phyloP scores from a whole-genome alignment of 2,113 vertebrate genomes.

The Poecile atricapillus region DNA sequence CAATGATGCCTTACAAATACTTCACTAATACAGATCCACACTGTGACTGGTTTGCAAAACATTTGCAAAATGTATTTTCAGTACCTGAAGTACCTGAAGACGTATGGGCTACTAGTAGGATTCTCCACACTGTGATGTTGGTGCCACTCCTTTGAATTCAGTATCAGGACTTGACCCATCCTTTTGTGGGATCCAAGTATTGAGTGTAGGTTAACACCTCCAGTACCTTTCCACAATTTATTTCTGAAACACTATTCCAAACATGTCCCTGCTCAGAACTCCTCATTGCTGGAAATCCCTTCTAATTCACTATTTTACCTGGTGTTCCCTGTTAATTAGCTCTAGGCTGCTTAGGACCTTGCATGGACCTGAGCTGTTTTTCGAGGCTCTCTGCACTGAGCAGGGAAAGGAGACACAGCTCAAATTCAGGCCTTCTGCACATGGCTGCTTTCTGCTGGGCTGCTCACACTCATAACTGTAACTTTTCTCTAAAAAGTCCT shows the following conservation, averaged over 20 bases:
- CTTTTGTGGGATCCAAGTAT: not conserved
- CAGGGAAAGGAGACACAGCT: not conserved
- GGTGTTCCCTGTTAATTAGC: not conserved
- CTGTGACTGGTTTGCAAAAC: not conserved
- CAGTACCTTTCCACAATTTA: not conserved
- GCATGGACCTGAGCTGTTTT: rapidly evolving
- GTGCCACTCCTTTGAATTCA: not conserved
- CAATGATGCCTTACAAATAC: not conserved
- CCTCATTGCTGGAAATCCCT: not conserved
- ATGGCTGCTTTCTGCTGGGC: not conserved
- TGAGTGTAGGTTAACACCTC: not conserved
- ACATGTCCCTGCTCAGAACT: not conserved
- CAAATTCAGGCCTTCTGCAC: not conserved
- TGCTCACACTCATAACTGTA: not conserved
- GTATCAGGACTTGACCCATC: not conserved
- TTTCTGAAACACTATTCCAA: not conserved
- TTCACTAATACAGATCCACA: not conserved
- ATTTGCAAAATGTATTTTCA: not conserved
- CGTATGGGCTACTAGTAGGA: not conserved
- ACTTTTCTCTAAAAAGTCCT: too few species aligned
- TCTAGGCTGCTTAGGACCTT: not conserved
- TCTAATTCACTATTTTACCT: not conserved
- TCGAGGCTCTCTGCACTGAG: rapidly evolving
- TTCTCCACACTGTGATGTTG: not conserved
- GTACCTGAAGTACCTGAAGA: not conserved